Base-by-base conservation (phyloP, 2,888 invertebrate genomes). In the Drosophila greeni region DNA sequence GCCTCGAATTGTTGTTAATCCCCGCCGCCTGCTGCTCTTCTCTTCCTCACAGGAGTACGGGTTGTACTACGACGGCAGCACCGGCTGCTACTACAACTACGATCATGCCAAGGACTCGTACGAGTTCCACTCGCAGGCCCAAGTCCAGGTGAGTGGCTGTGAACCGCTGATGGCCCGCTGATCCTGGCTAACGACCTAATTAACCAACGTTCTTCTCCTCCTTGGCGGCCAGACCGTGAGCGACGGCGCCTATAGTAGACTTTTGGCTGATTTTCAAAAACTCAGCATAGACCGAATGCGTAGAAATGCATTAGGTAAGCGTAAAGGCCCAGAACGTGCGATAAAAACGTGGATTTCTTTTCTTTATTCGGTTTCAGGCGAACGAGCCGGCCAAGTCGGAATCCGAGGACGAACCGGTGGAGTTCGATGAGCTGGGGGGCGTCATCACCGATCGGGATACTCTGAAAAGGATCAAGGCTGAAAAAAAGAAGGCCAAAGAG, bases 31-130 rank as follows among this genome's bases (percentile, higher is more conserved):
- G 24, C 18, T 18, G 26, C 20, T 55, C 18, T 45, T 23, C 56
- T 31, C 7, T 40, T 83, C 51, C 56, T 31, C 9, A 9, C 29
- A 97, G 97, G 94, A 95, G 87, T 92, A 94, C 80, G 94, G 95
- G 2, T 90, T 97, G 29, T 97, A 97, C 87, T 98, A 97, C 86
- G 96, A 97, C 88, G 95, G 95, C 7, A 93, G 94, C 72, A 93
- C 93, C 31, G 94, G 94, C 4, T 95, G 93, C 57, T 97, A 97
- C 87, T 94, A 96, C 85, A 92, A 91, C 79, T 97, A 95, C 86
- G 94, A 97, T 78, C 91, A 93, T 75, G 92, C 92, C 31, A 94
- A 92, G 53, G 91, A 94, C 80, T 90, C 91, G 34, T 96, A 95
- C 88, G 92, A 93, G 61, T 95, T 94, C 87, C 95, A 96, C 88